Evolutionary conservation across 1,140 invertebrate genomes (phyloP).

Genomic region (Bombus superbus): DNA sequence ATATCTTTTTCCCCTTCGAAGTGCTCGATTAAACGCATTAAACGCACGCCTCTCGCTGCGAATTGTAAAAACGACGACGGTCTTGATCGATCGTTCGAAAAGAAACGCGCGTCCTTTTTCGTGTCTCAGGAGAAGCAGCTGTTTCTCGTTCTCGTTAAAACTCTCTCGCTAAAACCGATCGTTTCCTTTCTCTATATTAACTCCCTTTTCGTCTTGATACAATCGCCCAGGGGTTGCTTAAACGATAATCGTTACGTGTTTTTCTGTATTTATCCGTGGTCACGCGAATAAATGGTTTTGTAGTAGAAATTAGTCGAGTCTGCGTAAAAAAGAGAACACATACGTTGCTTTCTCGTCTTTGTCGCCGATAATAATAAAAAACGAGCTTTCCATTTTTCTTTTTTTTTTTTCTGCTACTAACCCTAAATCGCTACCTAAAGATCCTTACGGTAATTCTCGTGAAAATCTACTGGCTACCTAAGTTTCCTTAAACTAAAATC

Average conservation of each 20-base stretch:
- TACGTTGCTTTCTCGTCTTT: background rate
- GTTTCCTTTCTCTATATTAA: background rate
- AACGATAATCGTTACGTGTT: background rate
- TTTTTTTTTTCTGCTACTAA: background rate
- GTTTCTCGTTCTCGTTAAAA: background rate
- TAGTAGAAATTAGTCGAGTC: constrained; percentile 36
- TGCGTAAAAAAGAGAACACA: constrained; percentile 60
- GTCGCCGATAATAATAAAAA: constrained; percentile 40
- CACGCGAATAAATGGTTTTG: no score
- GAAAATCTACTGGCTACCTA: constrained; percentile 58
- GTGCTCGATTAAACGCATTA: background rate
- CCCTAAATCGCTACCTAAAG: constrained; percentile 34
- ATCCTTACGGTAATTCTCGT: background rate
- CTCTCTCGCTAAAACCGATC: background rate
- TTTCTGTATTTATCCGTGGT: no score
- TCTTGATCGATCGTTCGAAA: constrained; percentile 7
- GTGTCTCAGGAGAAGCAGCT: background rate
- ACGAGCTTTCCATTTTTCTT: background rate
- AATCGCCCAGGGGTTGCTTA: background rate
- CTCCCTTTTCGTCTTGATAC: background rate
- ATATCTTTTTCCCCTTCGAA: no score
- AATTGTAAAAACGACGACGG: background rate
- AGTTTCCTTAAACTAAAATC: constrained; percentile 76
- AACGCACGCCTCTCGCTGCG: no score
- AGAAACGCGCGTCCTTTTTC: background rate